Base-by-base conservation (phyloP, 1,140 invertebrate species). In the Trissolcus basalis region DNA sequence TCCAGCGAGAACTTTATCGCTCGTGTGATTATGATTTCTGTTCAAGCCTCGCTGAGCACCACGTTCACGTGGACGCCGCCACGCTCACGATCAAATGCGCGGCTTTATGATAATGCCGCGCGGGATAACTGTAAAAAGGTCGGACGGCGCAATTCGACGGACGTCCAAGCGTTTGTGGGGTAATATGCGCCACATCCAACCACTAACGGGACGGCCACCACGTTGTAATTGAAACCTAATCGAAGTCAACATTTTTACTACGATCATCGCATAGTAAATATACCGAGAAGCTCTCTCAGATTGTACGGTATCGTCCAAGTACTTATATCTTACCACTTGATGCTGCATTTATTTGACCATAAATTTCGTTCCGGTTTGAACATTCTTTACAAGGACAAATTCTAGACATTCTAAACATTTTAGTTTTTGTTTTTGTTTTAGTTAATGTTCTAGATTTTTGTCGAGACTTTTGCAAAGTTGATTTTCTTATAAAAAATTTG, bases 21-120 rank as follows among this genome's bases (percentile, higher is more conserved):
- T 55, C 69, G 48, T 63, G 67, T 56, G 67, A 61, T 70, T 61
- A 70, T 70, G 58, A 61, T 56, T 70, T 56, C 67, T 63, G 48
- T 61, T 67, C 64, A 58, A 27, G 53, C 32, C 58, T 36, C 51
- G 49, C 2, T 51, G 14, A 59, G 39, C 32, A 44, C 67, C n/a
- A 49, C 50, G 65, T 45, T 70, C 67, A 47, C 51, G 44, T 55
- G 58, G 36, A n/a, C n/a, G n/a, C n/a, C n/a, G n/a, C 13, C 36
- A 63, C 58, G 53, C 51, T 70, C 67, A 70, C 58, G 67, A 61
- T 61, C 58, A 70, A 70, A 70, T 49, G 51, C 1, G 19, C 19
- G 19, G 50, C 50, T 61, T 70, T 55, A 61, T 61, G 67, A 71
- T 71, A 63, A 63, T 63, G 13, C 58, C 49, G 41, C 19, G 19